Conservation (phyloP, 92 coral and sea anemone species). For the Phenganax stokvisi region DNA sequence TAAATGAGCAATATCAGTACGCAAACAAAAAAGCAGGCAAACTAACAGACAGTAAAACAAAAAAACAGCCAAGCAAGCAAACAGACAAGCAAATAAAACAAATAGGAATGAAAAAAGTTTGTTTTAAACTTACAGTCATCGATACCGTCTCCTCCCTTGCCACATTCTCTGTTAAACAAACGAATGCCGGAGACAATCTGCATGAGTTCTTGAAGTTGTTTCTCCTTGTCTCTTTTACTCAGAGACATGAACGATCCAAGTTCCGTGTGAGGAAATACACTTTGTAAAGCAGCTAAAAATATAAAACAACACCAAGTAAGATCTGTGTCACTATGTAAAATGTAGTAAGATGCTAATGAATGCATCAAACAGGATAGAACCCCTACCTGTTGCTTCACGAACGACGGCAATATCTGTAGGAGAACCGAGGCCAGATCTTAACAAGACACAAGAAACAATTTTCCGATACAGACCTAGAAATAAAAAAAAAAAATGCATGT, state of each 20-base stretch:
- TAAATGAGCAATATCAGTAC: too few relatives aligned
- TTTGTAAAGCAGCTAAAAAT: slow-evolving; percentile 83
- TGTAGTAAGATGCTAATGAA: not conserved
- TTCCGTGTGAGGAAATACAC: slow-evolving; percentile 99
- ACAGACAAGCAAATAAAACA: too few relatives aligned
- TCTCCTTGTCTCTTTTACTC: slow-evolving; percentile 90
- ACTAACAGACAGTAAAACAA: too few relatives aligned
- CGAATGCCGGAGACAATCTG: slow-evolving; percentile 95
- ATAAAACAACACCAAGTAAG: not conserved
- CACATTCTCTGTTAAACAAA: slow-evolving; percentile 91
- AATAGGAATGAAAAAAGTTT: too few relatives aligned
- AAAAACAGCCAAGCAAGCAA: too few relatives aligned
- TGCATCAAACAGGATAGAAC: not conserved
- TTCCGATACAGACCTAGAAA: slow-evolving; percentile 78
- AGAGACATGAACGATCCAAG: slow-evolving; percentile 98
- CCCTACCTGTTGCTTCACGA: slow-evolving; percentile 95
- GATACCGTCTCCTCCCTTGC: slow-evolving; percentile 99
- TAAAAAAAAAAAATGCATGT: not conserved
- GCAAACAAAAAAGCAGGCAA: too few relatives aligned
- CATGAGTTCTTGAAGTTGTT: slow-evolving; percentile 85
- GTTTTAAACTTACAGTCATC: slow-evolving; percentile 84
- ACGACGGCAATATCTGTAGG: slow-evolving; percentile 97
- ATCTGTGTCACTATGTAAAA: not conserved
- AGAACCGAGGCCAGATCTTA: slow-evolving; percentile 94
- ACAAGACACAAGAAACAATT: slow-evolving; percentile 88